Evolutionary conservation across 2,888 invertebrate species (phyloP).

Genomic region (Eueremaeus valkanovi): DNA sequence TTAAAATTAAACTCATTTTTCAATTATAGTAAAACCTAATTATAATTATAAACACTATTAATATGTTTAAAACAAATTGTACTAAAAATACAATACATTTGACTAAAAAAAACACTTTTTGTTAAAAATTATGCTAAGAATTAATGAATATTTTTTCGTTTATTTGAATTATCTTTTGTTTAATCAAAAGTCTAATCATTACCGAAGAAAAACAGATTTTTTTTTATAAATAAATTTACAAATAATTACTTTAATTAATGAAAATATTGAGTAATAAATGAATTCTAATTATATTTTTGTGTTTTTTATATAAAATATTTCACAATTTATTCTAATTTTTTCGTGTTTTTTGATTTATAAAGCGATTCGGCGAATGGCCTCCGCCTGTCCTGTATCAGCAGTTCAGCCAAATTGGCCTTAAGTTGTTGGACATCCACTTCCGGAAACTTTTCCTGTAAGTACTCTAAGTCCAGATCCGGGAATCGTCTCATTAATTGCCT

Average conservation of each 20-base stretch:
- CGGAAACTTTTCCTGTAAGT: constrained; percentile 69
- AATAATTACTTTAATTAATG: not conserved
- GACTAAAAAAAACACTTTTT: not conserved
- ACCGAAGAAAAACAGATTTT: too few relatives aligned
- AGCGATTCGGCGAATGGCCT: not conserved
- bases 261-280: too few relatives aligned
- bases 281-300: not conserved
- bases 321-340: too few relatives aligned
- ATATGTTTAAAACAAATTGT: too few relatives aligned
- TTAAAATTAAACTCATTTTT: not conserved
- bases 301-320: not conserved
- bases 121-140: not conserved
- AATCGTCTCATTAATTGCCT: constrained; percentile 63
- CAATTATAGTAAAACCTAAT: too few relatives aligned
- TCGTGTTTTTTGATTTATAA: constrained; percentile 16
- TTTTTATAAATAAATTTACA: not conserved
- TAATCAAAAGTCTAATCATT: not conserved
- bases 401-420: constrained; percentile 37
- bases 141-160: not conserved
- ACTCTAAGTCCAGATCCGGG: constrained; percentile 68
- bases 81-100: not conserved
- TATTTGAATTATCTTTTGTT: not conserved
- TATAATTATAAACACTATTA: not conserved
- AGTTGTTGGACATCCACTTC: constrained; percentile 67
- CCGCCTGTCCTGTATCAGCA: not conserved